Evolutionary conservation across 1,140 invertebrate species (phyloP).

Genomic region (Drosophila ogumai): DNA sequence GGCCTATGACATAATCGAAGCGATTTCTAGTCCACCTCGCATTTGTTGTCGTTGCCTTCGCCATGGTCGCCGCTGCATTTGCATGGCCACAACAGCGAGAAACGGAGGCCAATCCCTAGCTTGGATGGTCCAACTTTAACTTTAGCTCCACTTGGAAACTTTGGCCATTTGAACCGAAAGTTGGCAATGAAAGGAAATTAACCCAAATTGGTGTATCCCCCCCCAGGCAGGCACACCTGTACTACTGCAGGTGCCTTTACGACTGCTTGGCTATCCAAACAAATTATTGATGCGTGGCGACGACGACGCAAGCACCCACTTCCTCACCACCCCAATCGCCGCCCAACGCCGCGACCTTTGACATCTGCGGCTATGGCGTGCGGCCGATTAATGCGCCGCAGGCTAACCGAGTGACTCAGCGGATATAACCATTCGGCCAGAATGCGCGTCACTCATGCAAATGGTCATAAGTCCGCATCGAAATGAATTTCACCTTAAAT

Average conservation of each 20-base stretch:
- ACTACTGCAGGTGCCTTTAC: conserved; percentile 31
- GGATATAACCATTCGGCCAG: neutral
- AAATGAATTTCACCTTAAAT: neutral
- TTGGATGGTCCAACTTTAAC: conserved; percentile 1
- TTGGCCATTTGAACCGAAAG: conserved; percentile 20
- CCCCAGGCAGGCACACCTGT: conserved; percentile 10
- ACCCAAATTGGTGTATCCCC: conserved; percentile 23
- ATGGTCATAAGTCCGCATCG: conserved; percentile 1
- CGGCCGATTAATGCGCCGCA: conserved; percentile 29
- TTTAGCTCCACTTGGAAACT: conserved; percentile 16
- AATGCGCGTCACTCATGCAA: neutral
- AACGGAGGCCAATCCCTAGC: conserved; percentile 7
- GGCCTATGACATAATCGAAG: conserved; percentile 53
- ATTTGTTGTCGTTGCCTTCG: conserved; percentile 11
- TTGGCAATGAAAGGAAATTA: conserved; percentile 31
- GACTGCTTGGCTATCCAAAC: conserved; percentile 7
- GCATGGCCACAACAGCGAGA: conserved; percentile 43
- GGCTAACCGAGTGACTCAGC: conserved; percentile 40
- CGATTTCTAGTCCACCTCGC: conserved; percentile 16
- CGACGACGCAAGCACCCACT: conserved; percentile 1
- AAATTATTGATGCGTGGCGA: conserved; percentile 45
- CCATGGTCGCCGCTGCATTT: conserved; percentile 43
- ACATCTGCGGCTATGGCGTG: conserved; percentile 40
- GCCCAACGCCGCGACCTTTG: conserved; percentile 38
- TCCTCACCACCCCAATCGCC: neutral